phyloP scores from a whole-genome alignment of 1,140 invertebrate species.

The Sarcophaga peregrina region DNA sequence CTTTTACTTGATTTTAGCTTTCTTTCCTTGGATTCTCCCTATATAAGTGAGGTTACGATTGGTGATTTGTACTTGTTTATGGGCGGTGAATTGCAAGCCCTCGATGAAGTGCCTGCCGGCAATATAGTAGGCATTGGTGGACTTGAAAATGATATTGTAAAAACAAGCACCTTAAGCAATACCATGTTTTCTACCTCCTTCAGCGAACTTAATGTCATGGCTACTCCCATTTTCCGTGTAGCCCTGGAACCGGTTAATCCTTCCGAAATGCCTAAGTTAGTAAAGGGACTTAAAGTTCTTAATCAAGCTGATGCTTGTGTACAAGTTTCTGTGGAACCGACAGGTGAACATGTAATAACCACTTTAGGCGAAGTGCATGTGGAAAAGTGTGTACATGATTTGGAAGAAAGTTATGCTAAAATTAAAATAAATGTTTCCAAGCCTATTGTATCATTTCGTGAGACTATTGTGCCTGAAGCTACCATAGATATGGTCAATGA shows the following conservation, averaged over 20 bases:
- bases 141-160: constrained; percentile 86
- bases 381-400: constrained; percentile 91
- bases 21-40: constrained; percentile 55
- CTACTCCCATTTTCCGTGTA: constrained; percentile 91
- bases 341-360: constrained; percentile 94
- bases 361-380: constrained; percentile 98
- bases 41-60: constrained; percentile 73
- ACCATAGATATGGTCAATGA: constrained; percentile 92
- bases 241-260: constrained; percentile 92
- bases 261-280: constrained; percentile 82
- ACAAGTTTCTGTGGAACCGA: constrained; percentile 89
- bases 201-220: constrained; percentile 82
- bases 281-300: constrained; percentile 72
- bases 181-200: constrained; percentile 89
- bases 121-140: constrained; percentile 92
- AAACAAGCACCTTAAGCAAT: constrained; percentile 91
- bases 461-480: constrained; percentile 88
- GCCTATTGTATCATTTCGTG: constrained; percentile 95
- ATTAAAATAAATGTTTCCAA: constrained; percentile 90
- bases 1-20: constrained; percentile 43
- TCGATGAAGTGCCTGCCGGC: constrained; percentile 86
- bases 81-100: constrained; percentile 88
- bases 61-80: constrained; percentile 89
- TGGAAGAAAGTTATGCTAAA: constrained; percentile 85
- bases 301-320: constrained; percentile 88